Conservation (phyloP, 2,888 invertebrate genomes). For the Xylocampa areola region DNA sequence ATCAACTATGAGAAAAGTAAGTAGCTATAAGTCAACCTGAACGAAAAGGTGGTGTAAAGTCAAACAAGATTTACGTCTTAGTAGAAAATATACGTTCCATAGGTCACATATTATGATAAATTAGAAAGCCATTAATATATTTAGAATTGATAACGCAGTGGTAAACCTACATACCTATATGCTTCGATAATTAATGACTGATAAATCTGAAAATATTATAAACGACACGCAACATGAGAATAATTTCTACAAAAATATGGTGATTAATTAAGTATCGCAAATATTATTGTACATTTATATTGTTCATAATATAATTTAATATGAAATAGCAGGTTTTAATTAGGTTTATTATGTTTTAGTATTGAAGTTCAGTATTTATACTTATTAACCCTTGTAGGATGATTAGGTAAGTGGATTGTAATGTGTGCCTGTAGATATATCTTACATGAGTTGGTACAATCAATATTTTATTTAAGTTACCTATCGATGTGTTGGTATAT, state of each 20-base stretch:
- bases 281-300: no score
- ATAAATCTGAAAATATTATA: neutral
- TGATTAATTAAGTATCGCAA: no score
- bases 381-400: no score
- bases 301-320: no score
- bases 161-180: neutral
- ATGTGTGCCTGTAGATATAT: no score
- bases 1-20: constrained; percentile 29
- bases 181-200: neutral
- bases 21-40: constrained; percentile 21
- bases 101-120: constrained; percentile 17
- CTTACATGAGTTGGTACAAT: no score
- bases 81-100: constrained; percentile 30
- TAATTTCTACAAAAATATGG: neutral
- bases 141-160: constrained; percentile 10
- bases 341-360: no score
- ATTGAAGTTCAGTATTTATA: no score
- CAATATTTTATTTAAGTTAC: no score
- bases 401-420: no score
- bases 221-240: neutral
- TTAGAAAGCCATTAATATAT: constrained; percentile 14
- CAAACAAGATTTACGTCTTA: constrained; percentile 44
- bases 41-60: constrained; percentile 33
- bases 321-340: no score
- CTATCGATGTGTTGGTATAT: no score